phyloP scores from a whole-genome alignment of 2,797 vertebrate genomes.

The Mormyrus proboscirostris region DNA sequence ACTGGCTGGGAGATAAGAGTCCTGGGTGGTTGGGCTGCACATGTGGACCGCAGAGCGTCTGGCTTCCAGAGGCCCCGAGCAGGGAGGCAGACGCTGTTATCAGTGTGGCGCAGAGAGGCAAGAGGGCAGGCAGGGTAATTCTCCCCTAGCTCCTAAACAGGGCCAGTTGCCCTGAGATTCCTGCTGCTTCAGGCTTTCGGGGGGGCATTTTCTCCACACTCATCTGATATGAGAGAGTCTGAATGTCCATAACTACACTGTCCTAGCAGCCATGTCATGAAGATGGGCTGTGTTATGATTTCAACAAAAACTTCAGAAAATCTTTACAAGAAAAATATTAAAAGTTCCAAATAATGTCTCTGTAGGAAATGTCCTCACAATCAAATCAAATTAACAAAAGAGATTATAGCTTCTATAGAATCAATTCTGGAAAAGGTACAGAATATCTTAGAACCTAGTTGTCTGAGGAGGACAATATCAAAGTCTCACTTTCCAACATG shows the following conservation, averaged over 20 bases:
- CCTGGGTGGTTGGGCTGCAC: conserved; percentile 64
- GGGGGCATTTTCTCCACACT: background rate
- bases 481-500: background rate
- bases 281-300: background rate
- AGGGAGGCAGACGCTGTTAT: conserved; percentile 51
- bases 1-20: conserved; percentile 70
- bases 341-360: background rate
- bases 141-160: conserved; percentile 28
- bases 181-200: background rate
- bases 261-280: background rate
- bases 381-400: background rate
- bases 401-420: background rate
- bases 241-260: background rate
- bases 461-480: background rate
- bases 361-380: background rate
- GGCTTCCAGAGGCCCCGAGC: conserved; percentile 51
- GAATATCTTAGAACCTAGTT: background rate
- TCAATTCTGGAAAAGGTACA: background rate
- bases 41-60: conserved; percentile 52
- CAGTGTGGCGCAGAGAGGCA: conserved; percentile 57
- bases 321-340: background rate
- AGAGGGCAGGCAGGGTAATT: conserved; percentile 53
- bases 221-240: conserved; percentile 11
- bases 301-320: background rate
- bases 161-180: background rate